Percentiles rank a stretch among this genome's conserved stretches.
phyloP scores from a whole-genome alignment of 1,140 invertebrate genomes.

The Propsilocerus akamusi region DNA sequence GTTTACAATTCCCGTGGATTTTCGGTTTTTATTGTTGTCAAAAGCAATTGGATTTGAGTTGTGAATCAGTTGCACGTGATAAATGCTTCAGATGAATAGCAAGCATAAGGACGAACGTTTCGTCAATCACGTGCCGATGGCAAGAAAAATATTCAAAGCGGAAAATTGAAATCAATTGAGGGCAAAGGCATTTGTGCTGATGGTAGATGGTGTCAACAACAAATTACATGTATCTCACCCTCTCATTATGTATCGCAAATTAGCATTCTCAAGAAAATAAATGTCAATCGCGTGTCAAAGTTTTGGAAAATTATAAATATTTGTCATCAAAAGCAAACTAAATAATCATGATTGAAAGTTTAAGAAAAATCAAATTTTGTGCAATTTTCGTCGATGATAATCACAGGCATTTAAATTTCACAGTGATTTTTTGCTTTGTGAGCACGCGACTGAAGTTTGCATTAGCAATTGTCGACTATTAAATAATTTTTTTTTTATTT shows the following conservation, averaged over 20 bases:
- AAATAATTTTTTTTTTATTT: too few species aligned
- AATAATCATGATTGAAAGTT: too few species aligned
- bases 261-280: too few species aligned
- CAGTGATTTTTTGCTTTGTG: too few species aligned
- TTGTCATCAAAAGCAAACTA: too few species aligned
- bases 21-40: background rate
- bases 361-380: too few species aligned
- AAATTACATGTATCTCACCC: conserved; percentile 2
- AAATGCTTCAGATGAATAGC: background rate
- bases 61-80: background rate
- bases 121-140: background rate
- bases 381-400: too few species aligned
- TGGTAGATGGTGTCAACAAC: conserved; percentile 9
- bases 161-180: background rate
- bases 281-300: background rate
- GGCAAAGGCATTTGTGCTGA: background rate
- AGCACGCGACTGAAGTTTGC: too few species aligned
- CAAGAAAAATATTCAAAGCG: background rate
- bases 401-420: too few species aligned
- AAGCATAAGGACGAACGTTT: background rate
- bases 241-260: background rate
- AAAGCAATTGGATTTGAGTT: background rate
- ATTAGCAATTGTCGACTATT: too few species aligned
- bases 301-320: too few species aligned
- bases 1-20: conserved; percentile 3